Base-by-base conservation (phyloP, 2,888 invertebrate genomes). In the Oxystoma pomonae region DNA sequence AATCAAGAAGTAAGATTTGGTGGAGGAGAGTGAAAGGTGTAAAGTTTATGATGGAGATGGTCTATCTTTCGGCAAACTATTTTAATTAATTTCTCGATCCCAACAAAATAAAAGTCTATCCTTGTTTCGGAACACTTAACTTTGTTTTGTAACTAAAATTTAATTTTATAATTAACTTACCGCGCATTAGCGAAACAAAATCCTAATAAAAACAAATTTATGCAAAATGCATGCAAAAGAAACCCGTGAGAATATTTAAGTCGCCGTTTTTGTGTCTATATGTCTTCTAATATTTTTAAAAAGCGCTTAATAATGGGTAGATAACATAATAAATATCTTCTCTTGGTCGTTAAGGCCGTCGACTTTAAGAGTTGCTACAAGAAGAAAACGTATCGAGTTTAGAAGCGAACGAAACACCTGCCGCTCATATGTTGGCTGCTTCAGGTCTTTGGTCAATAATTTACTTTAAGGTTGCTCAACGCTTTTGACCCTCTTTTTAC, bases 351-450 rank as follows among this genome's bases (percentile, higher is more conserved):
- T 7, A 35, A 35, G 35, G 35, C 53, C 53, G 53, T 17, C 53
- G 53, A 53, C 53, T 53, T 19, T 16, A 53, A 50, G n/a, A n/a
- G n/a, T 50, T n/a, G 17, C 7, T 53, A n/a, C 53, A 9, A 53
- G 7, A 53, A 35, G 35, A 35, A 35, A 12, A 53, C 5, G n/a
- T 19, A 53, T 53, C 53, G 53, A 53, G 53, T 53, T 35, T 53
- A 19, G 53, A 9, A 53, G 53, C 53, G 35, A 35, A 53, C 17
- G n/a, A 19, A 53, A 53, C 53, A 53, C 53, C 53, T 53, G 53
- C 53, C 53, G 53, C n/a, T 53, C 53, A 53, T 53, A 53, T 53
- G 53, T 53, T 53, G 16, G 53, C 53, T n/a, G 16, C n/a, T 17
- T 53, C 53, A 53, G n/a, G 16, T 17, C 16, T 53, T 53, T 53